Conservation (phyloP, 2,888 invertebrate genomes). For the Mayetiola destructor region DNA sequence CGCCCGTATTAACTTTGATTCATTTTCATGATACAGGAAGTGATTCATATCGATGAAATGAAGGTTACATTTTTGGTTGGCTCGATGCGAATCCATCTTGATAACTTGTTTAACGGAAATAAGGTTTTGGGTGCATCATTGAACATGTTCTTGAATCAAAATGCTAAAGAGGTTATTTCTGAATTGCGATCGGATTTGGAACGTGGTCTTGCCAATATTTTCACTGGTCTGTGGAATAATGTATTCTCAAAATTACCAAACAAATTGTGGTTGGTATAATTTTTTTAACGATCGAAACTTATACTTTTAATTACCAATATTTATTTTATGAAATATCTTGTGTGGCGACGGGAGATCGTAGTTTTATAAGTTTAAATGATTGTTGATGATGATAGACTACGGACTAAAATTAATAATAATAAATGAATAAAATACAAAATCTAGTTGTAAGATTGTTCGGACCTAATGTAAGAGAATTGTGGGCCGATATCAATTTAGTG, state of each 20-base stretch:
- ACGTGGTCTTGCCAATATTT: slow-evolving; percentile 39
- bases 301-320: too few relatives aligned
- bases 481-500: too few relatives aligned
- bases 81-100: slow-evolving; percentile 39
- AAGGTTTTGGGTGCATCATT: slow-evolving; percentile 44
- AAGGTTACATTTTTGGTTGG: slow-evolving; percentile 41
- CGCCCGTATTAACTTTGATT: neutral
- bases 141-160: slow-evolving; percentile 43
- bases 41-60: slow-evolving; percentile 40
- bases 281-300: too few relatives aligned
- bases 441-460: too few relatives aligned
- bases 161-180: slow-evolving; percentile 42
- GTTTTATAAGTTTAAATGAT: too few relatives aligned
- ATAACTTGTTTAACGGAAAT: slow-evolving; percentile 48
- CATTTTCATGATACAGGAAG: slow-evolving; percentile 25
- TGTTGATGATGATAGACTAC: too few relatives aligned
- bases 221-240: slow-evolving; percentile 43
- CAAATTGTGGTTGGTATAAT: slow-evolving; percentile 39
- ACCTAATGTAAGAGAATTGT: too few relatives aligned
- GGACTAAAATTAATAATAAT: too few relatives aligned
- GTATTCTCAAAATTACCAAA: slow-evolving; percentile 43
- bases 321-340: too few relatives aligned
- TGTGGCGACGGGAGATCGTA: too few relatives aligned
- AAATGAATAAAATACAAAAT: too few relatives aligned
- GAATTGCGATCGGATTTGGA: slow-evolving; percentile 43